Evolutionary conservation across 2,113 vertebrate species (phyloP), one percentile per base, ranked within the genome.

Genomic region (Myotis yumanensis): DNA sequence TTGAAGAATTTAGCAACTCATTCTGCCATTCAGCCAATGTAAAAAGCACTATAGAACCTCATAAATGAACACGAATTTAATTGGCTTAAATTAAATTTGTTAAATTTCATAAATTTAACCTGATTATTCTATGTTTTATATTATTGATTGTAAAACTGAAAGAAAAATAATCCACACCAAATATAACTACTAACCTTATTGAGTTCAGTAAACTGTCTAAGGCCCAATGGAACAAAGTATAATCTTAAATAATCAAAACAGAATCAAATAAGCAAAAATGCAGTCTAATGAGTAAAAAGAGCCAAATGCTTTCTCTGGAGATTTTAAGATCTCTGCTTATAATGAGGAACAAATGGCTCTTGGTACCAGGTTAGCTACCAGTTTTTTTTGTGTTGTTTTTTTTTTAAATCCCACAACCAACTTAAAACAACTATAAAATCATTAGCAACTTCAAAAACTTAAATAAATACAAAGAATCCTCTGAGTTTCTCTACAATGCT

Each of bases 401-500:
- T 23, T 57, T 57, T 57, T 57, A 23, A 59, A 91, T 28, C 73
- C 43, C 86, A 77, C 28, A 80, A 94, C 72, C 32, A 64, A 81
- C 35, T n/a, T 69, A 73, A 94, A 94, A 93, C 52, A 88, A 90
- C 84, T 87, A 40, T 92, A 95, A 96, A 97, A 76, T 40, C 37
- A 94, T 96, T 93, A 97, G 81, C 64, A 96, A 95, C 81, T 93
- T 86, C 9, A 84, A 73, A 68, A 69, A 83, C 83, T 84, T 30
- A 94, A 89, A 92, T 57, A 84, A 87, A 80, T 52, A 96, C 75
- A 96, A 97, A 97, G 84, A 59, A 76, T 69, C 5, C 81, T 96
- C 66, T 90, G 76, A 94, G 51, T 72, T 89, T 83, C 37, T 88
- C 66, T 86, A 72, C 71, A 84, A 35, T 23, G 69, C 71, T 73